Conservation (phyloP, 2,888 invertebrate species). For the Brassicogethes aeneus region DNA sequence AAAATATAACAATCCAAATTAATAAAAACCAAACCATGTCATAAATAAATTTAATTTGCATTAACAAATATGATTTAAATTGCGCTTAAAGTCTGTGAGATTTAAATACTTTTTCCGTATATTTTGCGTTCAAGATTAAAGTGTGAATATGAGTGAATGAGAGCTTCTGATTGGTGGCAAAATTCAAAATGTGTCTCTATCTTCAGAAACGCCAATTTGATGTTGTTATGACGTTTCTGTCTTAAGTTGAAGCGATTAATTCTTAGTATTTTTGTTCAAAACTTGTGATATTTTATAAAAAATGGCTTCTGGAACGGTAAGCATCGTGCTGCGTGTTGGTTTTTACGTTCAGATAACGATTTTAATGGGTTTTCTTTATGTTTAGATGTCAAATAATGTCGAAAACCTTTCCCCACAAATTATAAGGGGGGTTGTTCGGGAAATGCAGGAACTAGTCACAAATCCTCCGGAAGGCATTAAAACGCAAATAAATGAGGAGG, state of each 20-base stretch:
- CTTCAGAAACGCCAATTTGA: slow-evolving; percentile 20
- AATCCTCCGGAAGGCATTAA: slow-evolving; percentile 87
- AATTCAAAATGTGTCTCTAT: slow-evolving; percentile 28
- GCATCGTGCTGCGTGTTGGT: slow-evolving; percentile 7
- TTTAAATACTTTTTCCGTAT: slow-evolving; percentile 1
- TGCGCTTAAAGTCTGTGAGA: no score
- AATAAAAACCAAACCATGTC: no score
- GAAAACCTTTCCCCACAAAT: slow-evolving; percentile 94
- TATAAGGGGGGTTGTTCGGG: slow-evolving; percentile 77
- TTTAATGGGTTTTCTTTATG: slow-evolving; percentile 14
- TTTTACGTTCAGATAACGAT: not conserved
- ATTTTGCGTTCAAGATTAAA: slow-evolving; percentile 18
- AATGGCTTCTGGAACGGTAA: slow-evolving; percentile 23
- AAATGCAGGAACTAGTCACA: slow-evolving; percentile 74
- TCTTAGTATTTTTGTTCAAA: slow-evolving; percentile 16
- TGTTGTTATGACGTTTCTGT: slow-evolving; percentile 23
- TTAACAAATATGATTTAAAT: no score
- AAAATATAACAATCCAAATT: no score
- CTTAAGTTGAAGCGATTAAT: slow-evolving; percentile 15
- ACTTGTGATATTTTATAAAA: slow-evolving; percentile 21
- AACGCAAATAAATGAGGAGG: slow-evolving; percentile 81
- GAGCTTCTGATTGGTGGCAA: slow-evolving; percentile 25
- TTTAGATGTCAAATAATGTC: slow-evolving; percentile 72
- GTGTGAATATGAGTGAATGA: slow-evolving; percentile 12
- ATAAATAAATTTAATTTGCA: no score